Base-by-base conservation (phyloP, 2,113 vertebrate species). In the Melanerpes aurifrons region DNA sequence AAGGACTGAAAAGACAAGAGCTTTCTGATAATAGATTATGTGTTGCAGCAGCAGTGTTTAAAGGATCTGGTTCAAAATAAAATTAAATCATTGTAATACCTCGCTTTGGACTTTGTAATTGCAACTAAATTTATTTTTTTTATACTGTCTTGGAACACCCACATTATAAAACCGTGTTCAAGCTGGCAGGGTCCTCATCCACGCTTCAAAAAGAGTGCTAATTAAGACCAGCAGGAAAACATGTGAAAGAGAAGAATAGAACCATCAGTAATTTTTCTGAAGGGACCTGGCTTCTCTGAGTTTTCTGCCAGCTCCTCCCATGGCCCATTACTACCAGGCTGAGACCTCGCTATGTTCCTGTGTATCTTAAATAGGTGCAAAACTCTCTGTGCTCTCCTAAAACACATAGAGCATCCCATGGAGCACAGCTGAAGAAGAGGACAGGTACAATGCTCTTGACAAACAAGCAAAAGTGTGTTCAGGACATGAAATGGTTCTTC, bases 221-320 rank as follows among this genome's bases (percentile, higher is more conserved):
- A 94, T 92, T 90, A 89, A 82, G 83, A 93, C 22, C 81, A 92
- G 71, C 81, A 87, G 77, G 74, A 96, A 92, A 93, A 87, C 64
- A 37, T 26, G 76, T 61, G 64, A 89, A 92, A 93, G 54, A 92
- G 81, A 87, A 94, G 87, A 79, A 47, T 17, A 66, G 70, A 90
- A 66, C n/a, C 82, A 24, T 63, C 86, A 82, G 56, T 85, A 70
- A 32, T 78, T 85, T 93, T 92, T 85, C 35, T 70, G 75, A 91
- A 82, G 81, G 8, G 9, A 13, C 14, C n/a, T 84, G 29, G 28
- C 53, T 89, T 66, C 24, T 62, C 57, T 76, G 6, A 2, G 25
- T 82, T n/a, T 29, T 61, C 8, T 57, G 20, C 53, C 5, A 2
- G 26, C 35, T 90, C 18, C 37, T 82, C 26, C 54, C 29, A 25